Percentiles rank a stretch among this genome's conserved stretches.
Conservation (phyloP, 1,140 invertebrate genomes). For the Philotrypesis tridentata region DNA sequence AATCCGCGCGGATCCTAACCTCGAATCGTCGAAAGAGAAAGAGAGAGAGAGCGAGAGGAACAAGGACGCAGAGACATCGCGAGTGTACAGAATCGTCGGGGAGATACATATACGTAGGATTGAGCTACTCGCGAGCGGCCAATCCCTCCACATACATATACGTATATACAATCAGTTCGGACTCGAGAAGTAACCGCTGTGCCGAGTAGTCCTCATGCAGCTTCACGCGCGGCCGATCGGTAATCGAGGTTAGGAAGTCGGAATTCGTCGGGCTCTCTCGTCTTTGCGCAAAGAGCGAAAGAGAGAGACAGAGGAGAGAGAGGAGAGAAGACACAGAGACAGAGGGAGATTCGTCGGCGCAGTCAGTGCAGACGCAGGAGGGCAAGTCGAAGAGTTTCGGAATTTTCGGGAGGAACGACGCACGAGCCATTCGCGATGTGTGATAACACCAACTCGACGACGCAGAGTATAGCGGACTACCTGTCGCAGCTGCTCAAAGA, state of each 20-base stretch:
- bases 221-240: slow-evolving; percentile 18
- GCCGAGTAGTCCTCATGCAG: slow-evolving; percentile 20
- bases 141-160: too few relatives aligned
- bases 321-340: too few relatives aligned
- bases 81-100: neutral
- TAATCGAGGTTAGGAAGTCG: slow-evolving; percentile 39
- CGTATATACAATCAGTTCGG: too few relatives aligned
- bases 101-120: neutral
- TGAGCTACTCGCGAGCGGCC: neutral
- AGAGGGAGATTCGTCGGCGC: slow-evolving; percentile 68
- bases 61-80: neutral
- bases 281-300: slow-evolving; percentile 19
- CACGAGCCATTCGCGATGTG: slow-evolving; percentile 78
- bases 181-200: neutral
- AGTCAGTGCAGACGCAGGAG: slow-evolving; percentile 23
- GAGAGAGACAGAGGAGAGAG: slow-evolving; percentile 55
- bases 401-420: slow-evolving; percentile 60
- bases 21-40: slow-evolving; percentile 9
- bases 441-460: slow-evolving; percentile 85
- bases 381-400: slow-evolving; percentile 37
- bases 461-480: slow-evolving; percentile 98
- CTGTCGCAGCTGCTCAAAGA: slow-evolving; percentile 99
- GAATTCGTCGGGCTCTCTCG: slow-evolving; percentile 40
- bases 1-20: neutral
- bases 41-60: slow-evolving; percentile 25